Evolutionary conservation across 2,888 invertebrate species (phyloP), one percentile per base, ranked within the genome.

Genomic region (Drosophila nr. medialis): DNA sequence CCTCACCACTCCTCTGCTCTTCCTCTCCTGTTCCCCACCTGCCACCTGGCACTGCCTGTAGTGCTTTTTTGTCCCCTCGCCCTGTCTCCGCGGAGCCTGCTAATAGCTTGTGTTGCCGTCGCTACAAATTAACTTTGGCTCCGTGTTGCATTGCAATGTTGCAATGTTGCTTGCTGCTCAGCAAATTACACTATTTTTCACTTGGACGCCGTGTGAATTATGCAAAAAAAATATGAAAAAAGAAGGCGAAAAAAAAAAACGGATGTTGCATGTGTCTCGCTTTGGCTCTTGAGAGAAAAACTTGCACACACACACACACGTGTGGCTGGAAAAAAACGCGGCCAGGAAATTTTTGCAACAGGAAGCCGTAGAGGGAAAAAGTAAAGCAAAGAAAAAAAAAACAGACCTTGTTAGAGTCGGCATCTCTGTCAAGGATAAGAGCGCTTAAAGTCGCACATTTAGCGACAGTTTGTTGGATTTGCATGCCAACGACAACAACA

Each of bases 381-480:
- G 49, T 24, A 45, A 45, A 45, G 45, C 45, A 38, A 21, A 32
- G 45, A 56, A 59, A 36, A 59, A 64, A 66, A 72, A 56, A 38
- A 38, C 55, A 66, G 65, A 61, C 55, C 27, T 27, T 64, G 66
- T 42, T 54, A 34, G 36, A 64, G 63, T 56, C 68, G 58, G 64
- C 62, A 76, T 70, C 81, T 61, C 63, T 65, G 72, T 38, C 53
- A 71, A 82, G 85, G 85, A 86, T 89, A 86, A 87, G 77, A 84
- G 89, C 75, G 87, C 88, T 89, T 86, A 89, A 87, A 87, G 88
- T 89, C 87, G 88, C 88, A 85, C 89, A 87, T 84, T 85, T 89
- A 87, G 87, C 89, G 85, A 89, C 85, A 85, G 87, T 89, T 81
- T 89, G 85, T 80, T 82, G 89, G 89, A 84, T 85, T 85, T 89